Evolutionary conservation across 2,797 vertebrate genomes (phyloP).

Genomic region (Microctenopoma stevenorrisi): DNA sequence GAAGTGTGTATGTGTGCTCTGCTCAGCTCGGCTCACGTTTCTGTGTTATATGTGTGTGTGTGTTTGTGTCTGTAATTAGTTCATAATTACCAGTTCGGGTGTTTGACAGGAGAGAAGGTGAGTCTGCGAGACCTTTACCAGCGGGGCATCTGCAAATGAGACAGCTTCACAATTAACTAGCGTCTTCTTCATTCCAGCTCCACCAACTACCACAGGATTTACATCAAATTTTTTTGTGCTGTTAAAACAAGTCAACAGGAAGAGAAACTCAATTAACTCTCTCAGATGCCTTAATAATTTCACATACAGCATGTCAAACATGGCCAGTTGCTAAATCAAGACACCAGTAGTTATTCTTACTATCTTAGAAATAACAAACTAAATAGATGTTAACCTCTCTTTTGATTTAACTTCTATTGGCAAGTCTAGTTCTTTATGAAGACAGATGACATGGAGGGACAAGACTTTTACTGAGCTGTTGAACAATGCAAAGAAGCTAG

Average conservation of each 20-base stretch:
- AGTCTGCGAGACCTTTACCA: slow-evolving; percentile 52
- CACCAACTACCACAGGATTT: slow-evolving; percentile 25
- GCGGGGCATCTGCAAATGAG: slow-evolving; percentile 66
- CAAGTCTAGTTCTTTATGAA: neutral
- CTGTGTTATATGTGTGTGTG: slow-evolving; percentile 8
- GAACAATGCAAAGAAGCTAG: neutral
- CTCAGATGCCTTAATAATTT: slow-evolving; percentile 46
- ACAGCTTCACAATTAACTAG: slow-evolving; percentile 60
- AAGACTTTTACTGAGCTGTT: no score
- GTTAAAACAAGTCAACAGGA: slow-evolving; percentile 44
- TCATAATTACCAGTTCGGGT: slow-evolving; percentile 52
- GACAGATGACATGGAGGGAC: neutral
- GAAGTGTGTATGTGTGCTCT: slow-evolving; percentile 11
- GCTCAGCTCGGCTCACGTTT: slow-evolving; percentile 4
- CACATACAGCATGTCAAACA: slow-evolving; percentile 47
- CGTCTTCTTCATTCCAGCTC: slow-evolving; percentile 35
- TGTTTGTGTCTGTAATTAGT: slow-evolving; percentile 51
- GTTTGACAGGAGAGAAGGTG: slow-evolving; percentile 58
- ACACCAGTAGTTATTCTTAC: slow-evolving; percentile 12
- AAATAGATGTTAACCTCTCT: slow-evolving; percentile 4
- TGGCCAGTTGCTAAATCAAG: slow-evolving; percentile 53
- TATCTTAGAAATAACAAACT: slow-evolving; percentile 28
- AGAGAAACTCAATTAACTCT: slow-evolving; percentile 60
- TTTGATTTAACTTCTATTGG: slow-evolving; percentile 5
- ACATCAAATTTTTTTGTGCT: slow-evolving; percentile 44